Evolutionary conservation across 1,140 invertebrate species (phyloP).

Genomic region (Zeugodacus cucurbitae): DNA sequence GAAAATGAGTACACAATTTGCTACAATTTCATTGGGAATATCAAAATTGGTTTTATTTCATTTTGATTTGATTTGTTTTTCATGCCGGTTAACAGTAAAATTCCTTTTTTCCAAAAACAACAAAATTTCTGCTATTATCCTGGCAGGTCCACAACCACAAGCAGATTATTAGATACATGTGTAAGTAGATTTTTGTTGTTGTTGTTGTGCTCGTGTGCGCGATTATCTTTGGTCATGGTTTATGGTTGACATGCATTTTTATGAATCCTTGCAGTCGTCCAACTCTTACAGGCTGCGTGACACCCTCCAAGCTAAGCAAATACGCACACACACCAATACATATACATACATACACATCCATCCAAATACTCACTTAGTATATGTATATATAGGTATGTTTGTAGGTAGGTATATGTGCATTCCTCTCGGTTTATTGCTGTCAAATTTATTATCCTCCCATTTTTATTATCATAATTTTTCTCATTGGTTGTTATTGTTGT

Average conservation of each 20-base stretch:
- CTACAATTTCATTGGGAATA: background rate
- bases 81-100: background rate
- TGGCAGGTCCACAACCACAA: background rate
- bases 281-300: background rate
- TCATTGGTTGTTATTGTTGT: background rate
- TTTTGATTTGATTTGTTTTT: constrained; percentile 23
- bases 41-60: background rate
- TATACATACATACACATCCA: background rate
- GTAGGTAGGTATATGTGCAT: background rate
- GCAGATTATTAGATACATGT: background rate
- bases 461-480: constrained; percentile 37
- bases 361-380: background rate
- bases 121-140: background rate
- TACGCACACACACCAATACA: background rate
- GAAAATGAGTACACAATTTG: background rate
- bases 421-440: background rate
- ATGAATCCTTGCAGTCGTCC: background rate
- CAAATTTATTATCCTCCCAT: background rate
- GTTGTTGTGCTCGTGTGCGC: background rate
- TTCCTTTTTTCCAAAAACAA: background rate
- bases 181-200: background rate
- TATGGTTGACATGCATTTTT: constrained; percentile 38
- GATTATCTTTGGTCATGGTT: constrained; percentile 36
- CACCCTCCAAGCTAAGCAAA: background rate
- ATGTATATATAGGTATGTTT: background rate